Percentiles rank a stretch among this genome's conserved stretches.
Conservation (phyloP, 2,113 vertebrate species). For the Corythaixoides concolor region DNA sequence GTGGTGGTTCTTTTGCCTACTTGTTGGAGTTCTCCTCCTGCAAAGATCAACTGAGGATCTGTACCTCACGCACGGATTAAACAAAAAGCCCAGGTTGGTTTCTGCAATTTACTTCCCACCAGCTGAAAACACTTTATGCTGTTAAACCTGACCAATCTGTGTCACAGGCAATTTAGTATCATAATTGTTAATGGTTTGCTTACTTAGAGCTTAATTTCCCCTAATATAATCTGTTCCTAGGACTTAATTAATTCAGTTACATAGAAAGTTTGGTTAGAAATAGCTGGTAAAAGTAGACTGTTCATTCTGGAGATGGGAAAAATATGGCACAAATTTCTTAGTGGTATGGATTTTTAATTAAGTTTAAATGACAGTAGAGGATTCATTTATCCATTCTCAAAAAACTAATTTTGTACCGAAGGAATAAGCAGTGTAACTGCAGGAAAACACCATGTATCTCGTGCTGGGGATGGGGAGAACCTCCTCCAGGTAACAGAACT, state of each 20-base stretch:
- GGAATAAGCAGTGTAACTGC: not conserved
- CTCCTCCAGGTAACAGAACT: not conserved
- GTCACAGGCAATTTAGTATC: constrained; percentile 33
- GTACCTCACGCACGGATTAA: not conserved
- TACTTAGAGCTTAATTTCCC: constrained; percentile 48
- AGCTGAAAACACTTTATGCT: not conserved
- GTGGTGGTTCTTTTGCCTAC: not conserved
- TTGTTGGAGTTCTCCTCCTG: not conserved
- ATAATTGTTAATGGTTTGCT: constrained; percentile 45
- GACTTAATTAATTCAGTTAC: constrained; percentile 33
- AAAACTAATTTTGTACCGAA: not conserved
- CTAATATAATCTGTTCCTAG: constrained; percentile 2
- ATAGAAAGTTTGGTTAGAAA: constrained; percentile 13
- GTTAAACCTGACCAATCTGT: constrained; percentile 27
- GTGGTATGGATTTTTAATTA: not conserved
- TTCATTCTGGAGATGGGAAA: not conserved
- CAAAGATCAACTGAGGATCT: not conserved
- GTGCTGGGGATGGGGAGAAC: not conserved
- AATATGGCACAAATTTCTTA: not conserved
- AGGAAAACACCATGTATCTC: accelerated
- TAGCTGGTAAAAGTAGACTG: not conserved
- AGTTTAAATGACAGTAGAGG: not conserved
- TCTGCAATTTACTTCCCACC: not conserved
- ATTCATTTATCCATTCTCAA: not conserved
- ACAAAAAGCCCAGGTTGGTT: not conserved